Percentiles rank a stretch among this genome's conserved stretches.
phyloP scores from a whole-genome alignment of 2,888 invertebrate species.

The Agrotis ipsilon region DNA sequence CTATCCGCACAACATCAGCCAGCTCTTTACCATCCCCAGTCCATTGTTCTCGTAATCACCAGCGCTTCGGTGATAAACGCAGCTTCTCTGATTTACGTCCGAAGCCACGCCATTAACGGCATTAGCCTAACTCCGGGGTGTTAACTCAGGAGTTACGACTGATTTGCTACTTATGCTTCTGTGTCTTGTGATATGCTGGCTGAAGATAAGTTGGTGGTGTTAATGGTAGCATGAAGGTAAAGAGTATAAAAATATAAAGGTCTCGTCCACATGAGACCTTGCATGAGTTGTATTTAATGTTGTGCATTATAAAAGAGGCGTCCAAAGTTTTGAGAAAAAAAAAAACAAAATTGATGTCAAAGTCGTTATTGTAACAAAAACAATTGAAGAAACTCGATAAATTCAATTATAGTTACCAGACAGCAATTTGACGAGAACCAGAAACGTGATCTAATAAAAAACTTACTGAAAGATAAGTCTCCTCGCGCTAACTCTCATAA shows the following conservation, averaged over 20 bases:
- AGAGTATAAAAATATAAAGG: neutral
- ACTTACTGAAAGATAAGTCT: neutral
- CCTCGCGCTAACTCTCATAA: slow-evolving; percentile 11
- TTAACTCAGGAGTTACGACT: slow-evolving; percentile 56
- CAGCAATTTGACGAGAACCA: slow-evolving; percentile 13
- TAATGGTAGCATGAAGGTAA: neutral
- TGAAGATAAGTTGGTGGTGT: slow-evolving; percentile 7
- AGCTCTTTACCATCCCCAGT: slow-evolving; percentile 21
- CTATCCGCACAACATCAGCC: slow-evolving; percentile 15
- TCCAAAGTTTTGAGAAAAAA: neutral
- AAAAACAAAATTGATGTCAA: neutral
- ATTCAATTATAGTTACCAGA: slow-evolving; percentile 26
- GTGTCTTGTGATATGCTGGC: slow-evolving; percentile 25
- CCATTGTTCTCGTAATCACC: slow-evolving; percentile 59
- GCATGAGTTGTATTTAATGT: neutral
- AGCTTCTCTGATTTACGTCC: slow-evolving; percentile 63
- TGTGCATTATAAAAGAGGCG: neutral
- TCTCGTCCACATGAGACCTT: neutral
- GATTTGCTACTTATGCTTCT: slow-evolving; percentile 58
- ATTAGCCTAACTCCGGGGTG: slow-evolving; percentile 63
- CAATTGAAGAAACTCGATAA: slow-evolving; percentile 8
- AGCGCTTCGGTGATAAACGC: slow-evolving; percentile 61
- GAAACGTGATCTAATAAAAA: slow-evolving; percentile 35
- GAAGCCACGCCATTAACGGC: slow-evolving; percentile 63
- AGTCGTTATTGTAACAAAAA: slow-evolving; percentile 5